A percentile compares a stretch with the other conserved stretches of the same genome.
Conservation (phyloP, 2,797 vertebrate species). For the Sphaeramia orbicularis region DNA sequence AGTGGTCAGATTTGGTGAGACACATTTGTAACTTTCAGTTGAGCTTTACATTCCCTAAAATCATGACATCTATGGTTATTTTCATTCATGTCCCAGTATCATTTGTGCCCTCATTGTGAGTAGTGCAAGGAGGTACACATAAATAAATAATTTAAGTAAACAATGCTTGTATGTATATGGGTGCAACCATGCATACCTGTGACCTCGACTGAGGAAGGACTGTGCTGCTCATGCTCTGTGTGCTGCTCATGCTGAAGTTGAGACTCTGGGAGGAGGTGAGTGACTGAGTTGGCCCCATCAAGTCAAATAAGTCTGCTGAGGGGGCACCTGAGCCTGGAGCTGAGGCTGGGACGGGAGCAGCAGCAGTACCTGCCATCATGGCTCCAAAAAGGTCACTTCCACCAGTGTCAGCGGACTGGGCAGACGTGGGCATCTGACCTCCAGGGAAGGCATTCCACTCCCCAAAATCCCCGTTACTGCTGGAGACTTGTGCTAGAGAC, state of each 20-base stretch:
- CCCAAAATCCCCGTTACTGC: constrained; percentile 93
- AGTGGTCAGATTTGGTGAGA: neutral
- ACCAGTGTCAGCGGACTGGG: constrained; percentile 75
- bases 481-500: constrained; percentile 80
- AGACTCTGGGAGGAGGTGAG: constrained; percentile 94
- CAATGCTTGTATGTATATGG: constrained; percentile 18
- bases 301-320: constrained; percentile 92
- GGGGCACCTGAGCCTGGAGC: constrained; percentile 78
- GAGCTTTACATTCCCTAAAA: neutral
- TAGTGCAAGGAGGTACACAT: constrained; percentile 44
- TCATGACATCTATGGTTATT: neutral
- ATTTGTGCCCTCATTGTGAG: constrained; percentile 14
- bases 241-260: constrained; percentile 93
- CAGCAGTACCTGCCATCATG: constrained; percentile 68
- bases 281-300: constrained; percentile 90
- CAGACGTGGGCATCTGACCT: constrained; percentile 81
- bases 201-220: constrained; percentile 90
- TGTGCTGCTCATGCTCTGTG: constrained; percentile 82
- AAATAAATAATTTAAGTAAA: constrained; percentile 56
- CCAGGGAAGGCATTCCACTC: constrained; percentile 95
- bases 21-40: neutral
- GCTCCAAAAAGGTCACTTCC: constrained; percentile 85
- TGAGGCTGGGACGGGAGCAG: constrained; percentile 63
- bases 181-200: constrained; percentile 86
- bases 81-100: constrained; percentile 22